Conservation (phyloP, 2,113 vertebrate genomes). For the Microtus richardsoni region DNA sequence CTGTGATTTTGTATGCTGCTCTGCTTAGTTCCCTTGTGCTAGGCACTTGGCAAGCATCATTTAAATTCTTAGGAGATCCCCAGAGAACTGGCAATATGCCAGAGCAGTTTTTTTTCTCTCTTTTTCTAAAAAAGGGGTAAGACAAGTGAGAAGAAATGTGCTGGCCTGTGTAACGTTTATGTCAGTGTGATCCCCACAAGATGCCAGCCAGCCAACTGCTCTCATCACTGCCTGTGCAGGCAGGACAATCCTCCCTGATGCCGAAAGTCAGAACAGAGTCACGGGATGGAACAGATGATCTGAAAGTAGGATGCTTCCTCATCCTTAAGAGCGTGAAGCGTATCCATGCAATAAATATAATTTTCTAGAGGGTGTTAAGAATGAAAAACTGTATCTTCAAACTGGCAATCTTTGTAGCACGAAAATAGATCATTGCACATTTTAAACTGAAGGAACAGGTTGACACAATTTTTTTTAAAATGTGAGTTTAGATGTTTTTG, state of each 20-base stretch:
- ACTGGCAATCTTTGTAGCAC: not conserved
- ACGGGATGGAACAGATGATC: not conserved
- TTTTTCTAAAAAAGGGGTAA: constrained; percentile 19
- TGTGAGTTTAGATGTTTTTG: not conserved
- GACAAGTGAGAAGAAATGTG: not conserved
- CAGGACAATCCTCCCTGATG: not conserved
- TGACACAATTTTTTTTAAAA: constrained; percentile 21
- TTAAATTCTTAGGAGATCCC: constrained; percentile 5
- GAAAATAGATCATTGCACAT: not conserved
- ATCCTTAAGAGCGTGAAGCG: not conserved
- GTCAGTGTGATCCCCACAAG: not conserved
- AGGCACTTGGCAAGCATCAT: constrained; percentile 11
- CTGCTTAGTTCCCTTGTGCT: not conserved
- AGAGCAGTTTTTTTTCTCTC: not conserved
- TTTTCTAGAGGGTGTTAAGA: not conserved
- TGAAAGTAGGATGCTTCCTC: not conserved
- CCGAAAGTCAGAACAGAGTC: not conserved
- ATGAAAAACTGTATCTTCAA: not conserved
- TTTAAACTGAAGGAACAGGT: not conserved
- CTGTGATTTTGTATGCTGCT: not conserved
- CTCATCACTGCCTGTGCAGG: not conserved
- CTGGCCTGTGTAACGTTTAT: not conserved
- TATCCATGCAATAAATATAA: not conserved
- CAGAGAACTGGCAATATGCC: constrained; percentile 1
- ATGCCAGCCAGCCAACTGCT: not conserved